A percentile compares a stretch with the other conserved stretches of the same genome.
Conservation (phyloP, 2,888 invertebrate species). For the Dione juno region DNA sequence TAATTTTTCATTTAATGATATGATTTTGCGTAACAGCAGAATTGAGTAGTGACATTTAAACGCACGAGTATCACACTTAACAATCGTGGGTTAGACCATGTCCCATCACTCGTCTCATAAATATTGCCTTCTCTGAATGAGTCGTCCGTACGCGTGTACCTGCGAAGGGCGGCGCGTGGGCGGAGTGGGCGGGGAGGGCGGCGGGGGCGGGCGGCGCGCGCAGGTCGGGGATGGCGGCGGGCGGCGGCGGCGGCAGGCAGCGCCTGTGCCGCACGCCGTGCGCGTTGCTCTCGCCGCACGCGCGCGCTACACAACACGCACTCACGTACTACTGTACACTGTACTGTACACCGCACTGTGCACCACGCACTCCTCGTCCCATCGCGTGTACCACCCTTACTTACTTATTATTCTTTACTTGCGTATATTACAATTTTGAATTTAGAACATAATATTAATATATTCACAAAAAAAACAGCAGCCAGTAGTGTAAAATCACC, state of each 20-base stretch:
- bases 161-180: constrained; percentile 49
- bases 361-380: neutral
- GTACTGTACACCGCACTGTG: constrained; percentile 29
- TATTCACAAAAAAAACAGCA: too few species aligned
- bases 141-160: constrained; percentile 43
- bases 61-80: too few species aligned
- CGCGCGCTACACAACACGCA: constrained; percentile 71
- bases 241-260: constrained; percentile 91
- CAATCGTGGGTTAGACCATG: neutral
- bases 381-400: neutral
- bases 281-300: constrained; percentile 87
- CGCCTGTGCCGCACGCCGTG: constrained; percentile 93
- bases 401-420: neutral
- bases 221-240: constrained; percentile 94
- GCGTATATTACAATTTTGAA: neutral
- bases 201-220: constrained; percentile 78
- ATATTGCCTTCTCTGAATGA: constrained; percentile 13
- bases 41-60: too few species aligned
- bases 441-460: too few species aligned
- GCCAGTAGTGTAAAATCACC: neutral
- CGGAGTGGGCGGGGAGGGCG: constrained; percentile 10
- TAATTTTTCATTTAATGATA: too few species aligned
- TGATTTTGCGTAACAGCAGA: too few species aligned
- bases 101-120: neutral
- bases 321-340: constrained; percentile 51